Base-by-base conservation (phyloP, 2,797 vertebrate genomes). In the Ctenopoma kingsleyae region DNA sequence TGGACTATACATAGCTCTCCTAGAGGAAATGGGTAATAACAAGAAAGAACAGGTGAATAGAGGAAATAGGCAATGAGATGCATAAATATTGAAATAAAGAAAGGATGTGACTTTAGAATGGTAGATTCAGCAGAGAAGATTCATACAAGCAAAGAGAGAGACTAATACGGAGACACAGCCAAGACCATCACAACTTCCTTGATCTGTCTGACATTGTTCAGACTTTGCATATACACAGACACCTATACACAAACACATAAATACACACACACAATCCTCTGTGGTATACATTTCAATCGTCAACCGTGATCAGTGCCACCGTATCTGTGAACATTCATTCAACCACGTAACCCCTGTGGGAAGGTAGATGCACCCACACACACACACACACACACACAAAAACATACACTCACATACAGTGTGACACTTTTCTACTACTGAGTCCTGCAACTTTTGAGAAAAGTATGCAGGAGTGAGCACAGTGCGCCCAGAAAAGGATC, bases 271-370 rank as follows among this genome's bases (percentile, higher is more conserved):
- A 71, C 62, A 60, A 56, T 81, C 79, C 79, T 77, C 78, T 66
- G 55, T 53, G 79, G 87, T 78, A 84, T 85, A 81, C 19, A 77
- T 85, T 72, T 86, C 79, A 57, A 84, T 90, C 85, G 85, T 87
- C 83, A 79, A 72, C 81, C 67, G 78, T 81, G 71, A 90, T 89
- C 80, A 88, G 59, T 6, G 15, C 79, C 38, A 78, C 71, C 73
- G 66, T 32, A 32, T 84, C 71, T n/a, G 1, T 38, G 13, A 76
- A 82, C 63, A 79, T 75, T 84, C 83, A 78, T 77, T 85, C 83
- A 75, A 35, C 81, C 48, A 12, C 64, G 70, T 78, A 83, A 83
- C 67, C 73, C 46, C 67, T 35, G 59, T 56, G 63, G 67, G 53
- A 79, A 74, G 43, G 59, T 11, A 0, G 9, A 4, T 27, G 23